Conservation (phyloP, 2,113 vertebrate genomes). For the Stomatorhinus ivindoensis region DNA sequence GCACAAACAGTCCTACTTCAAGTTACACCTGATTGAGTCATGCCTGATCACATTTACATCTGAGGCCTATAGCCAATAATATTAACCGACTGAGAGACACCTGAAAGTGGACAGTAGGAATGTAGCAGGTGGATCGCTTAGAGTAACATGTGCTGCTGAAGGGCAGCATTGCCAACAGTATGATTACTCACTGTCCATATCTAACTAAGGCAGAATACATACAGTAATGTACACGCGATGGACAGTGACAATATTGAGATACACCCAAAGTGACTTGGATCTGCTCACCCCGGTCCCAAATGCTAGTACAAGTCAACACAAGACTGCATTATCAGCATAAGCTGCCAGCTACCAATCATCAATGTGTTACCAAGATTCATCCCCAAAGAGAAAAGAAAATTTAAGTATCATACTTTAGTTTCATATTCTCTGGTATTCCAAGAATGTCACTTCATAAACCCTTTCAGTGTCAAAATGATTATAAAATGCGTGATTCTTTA, state of each 20-base stretch:
- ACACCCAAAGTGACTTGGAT: not conserved
- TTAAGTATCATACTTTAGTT: not conserved
- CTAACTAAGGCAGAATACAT: not conserved
- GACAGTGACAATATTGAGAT: not conserved
- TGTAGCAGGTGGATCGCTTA: not conserved
- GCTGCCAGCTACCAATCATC: not conserved
- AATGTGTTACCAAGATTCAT: not conserved
- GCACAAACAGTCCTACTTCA: not conserved
- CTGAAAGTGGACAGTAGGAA: not conserved
- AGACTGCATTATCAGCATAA: not conserved
- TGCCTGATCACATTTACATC: not conserved
- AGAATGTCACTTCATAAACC: not conserved
- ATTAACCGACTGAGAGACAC: not conserved
- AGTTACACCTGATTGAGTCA: not conserved
- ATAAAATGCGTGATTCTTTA: not conserved
- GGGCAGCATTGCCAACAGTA: not conserved
- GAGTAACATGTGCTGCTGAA: not conserved
- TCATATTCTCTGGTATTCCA: not conserved
- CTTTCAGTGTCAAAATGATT: not conserved
- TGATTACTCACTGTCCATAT: not conserved
- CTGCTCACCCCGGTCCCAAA: not conserved
- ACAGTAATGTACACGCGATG: not conserved
- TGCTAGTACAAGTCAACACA: not conserved
- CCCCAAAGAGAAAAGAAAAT: not conserved
- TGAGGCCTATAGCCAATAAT: not conserved